Percentiles rank a stretch among this genome's conserved stretches.
Conservation (phyloP, 2,113 vertebrate species). For the Copsychus sechellarum region DNA sequence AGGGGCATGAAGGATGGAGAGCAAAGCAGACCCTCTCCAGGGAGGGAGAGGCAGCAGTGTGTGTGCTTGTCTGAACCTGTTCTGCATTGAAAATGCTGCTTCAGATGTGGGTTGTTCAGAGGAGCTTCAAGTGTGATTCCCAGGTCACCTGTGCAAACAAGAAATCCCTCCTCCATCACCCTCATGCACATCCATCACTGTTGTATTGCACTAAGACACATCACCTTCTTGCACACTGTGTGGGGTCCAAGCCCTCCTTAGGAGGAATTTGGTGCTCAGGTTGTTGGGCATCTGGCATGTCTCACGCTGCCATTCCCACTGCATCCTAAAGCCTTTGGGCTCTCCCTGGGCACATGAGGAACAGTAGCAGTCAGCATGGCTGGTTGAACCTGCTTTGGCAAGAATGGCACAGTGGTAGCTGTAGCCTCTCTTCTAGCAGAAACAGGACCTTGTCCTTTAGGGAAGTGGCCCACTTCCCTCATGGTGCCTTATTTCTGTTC, state of each 20-base stretch:
- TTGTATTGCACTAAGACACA: background rate
- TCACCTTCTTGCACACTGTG: fast-evolving
- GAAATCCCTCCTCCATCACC: background rate
- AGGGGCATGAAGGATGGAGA: background rate
- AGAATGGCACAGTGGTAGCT: background rate
- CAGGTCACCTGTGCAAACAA: background rate
- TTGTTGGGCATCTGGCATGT: background rate
- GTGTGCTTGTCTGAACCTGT: background rate
- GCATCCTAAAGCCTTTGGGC: background rate
- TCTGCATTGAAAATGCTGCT: background rate
- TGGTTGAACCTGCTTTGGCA: background rate
- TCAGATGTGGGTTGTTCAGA: background rate
- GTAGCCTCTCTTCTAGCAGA: background rate
- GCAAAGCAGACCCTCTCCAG: background rate
- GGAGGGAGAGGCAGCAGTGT: background rate
- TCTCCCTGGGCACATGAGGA: fast-evolving
- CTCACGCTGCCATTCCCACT: fast-evolving
- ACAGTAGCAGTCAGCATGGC: background rate
- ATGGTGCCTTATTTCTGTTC: background rate
- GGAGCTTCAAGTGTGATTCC: background rate
- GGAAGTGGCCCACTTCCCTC: background rate
- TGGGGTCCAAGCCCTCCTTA: background rate
- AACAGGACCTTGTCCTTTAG: background rate
- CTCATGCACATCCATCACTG: too few relatives aligned
- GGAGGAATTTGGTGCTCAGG: background rate